Evolutionary conservation across 1,140 invertebrate species (phyloP).

Genomic region (Temnothorax curvispinosus): DNA sequence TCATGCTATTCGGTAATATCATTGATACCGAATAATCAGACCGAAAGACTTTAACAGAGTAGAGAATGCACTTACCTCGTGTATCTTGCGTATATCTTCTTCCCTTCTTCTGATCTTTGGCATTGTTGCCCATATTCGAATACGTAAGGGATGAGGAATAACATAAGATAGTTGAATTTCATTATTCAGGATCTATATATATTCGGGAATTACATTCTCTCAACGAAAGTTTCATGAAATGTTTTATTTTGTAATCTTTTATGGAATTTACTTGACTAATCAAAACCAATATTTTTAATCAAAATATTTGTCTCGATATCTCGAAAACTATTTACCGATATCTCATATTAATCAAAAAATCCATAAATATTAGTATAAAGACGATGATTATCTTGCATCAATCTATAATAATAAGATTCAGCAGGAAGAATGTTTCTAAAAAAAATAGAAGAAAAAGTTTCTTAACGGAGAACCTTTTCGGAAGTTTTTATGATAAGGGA

Average conservation of each 20-base stretch:
- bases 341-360: conserved; percentile 1
- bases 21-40: too few relatives aligned
- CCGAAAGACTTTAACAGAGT: not conserved
- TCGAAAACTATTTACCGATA: not conserved
- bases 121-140: not conserved
- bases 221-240: not conserved
- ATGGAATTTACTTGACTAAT: not conserved
- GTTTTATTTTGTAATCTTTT: not conserved
- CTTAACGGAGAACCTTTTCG: not conserved
- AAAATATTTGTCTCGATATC: not conserved
- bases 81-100: not conserved
- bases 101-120: not conserved
- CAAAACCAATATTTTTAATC: conserved; percentile 2
- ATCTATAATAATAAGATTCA: not conserved
- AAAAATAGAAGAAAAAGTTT: not conserved
- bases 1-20: not conserved
- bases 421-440: not conserved
- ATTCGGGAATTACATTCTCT: not conserved
- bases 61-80: conserved; percentile 17
- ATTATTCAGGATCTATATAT: not conserved
- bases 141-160: not conserved
- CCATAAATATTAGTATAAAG: not conserved
- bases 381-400: not conserved
- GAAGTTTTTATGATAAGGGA: not conserved
- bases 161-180: not conserved